Evolutionary conservation across 2,797 vertebrate genomes (phyloP), one percentile per base, ranked within the genome.

Genomic region (Chromobotia macracanthus): DNA sequence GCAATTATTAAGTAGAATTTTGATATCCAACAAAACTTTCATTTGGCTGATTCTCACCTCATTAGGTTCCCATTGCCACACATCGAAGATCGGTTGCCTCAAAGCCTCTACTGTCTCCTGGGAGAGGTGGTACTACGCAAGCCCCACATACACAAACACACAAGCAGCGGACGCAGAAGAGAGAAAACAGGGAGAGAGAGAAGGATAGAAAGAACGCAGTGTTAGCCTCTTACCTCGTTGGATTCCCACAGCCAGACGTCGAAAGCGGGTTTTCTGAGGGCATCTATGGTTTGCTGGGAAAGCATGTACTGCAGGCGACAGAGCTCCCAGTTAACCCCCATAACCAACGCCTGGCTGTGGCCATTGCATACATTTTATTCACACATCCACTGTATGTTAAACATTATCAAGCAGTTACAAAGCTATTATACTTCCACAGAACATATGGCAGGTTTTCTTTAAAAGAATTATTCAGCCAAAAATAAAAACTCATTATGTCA

Each of bases 51-150:
- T 10, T 81, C 89, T 94, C 91, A 98, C 97, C 96, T 98, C 97
- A 0, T 96, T 97, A 80, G 95, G 93, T 55, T 98, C 97, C 96
- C 96, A 98, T 69, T 97, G 93, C 97, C 96, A 98, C 76, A 96
- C 95, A 3, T 98, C 95, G n/a, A 98, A 98, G 9, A 95, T 94
- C 1, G 97, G 96, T 84, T 95, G 93, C 85, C 95, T 90, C 77
- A 98, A 94, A 1, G 96, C 94, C 72, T 96, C 96, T 25, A 95
- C 87, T 80, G 96, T 98, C 94, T 98, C 96, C 67, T 95, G 91
- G 68, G 97, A 97, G 46, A 99, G 92, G 80, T 96, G 93, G 89
- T 97, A 95, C 96, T 98, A 89, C 55, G 70, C 76, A 84, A 76
- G 71, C 72, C 71, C 82, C 55, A 82, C 68, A 77, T 66, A 83